A percentile compares a stretch with the other conserved stretches of the same genome.
Conservation (phyloP, 2,797 vertebrate species). For the Ceryle rudis region DNA sequence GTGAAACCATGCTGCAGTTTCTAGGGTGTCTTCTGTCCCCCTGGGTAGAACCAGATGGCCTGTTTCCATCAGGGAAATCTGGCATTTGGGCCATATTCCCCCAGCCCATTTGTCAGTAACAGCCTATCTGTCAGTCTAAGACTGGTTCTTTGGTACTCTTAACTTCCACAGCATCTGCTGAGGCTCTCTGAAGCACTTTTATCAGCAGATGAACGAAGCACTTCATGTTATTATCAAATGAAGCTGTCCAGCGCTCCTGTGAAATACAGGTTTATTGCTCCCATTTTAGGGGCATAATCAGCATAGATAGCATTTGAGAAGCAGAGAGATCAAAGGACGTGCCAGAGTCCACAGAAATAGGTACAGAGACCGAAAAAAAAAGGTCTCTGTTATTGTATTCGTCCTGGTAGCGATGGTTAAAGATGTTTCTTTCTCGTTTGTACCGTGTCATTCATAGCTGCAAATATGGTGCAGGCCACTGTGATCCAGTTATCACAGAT, state of each 20-base stretch:
- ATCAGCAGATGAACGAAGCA: not conserved
- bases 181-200: not conserved
- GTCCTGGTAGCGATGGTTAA: not conserved
- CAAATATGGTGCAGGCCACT: not conserved
- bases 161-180: not conserved
- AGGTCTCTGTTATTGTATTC: not conserved
- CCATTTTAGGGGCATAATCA: not conserved
- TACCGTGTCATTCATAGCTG: not conserved
- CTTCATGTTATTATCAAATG: not conserved
- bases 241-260: not conserved
- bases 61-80: not conserved
- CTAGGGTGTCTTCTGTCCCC: not conserved
- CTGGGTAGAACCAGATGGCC: not conserved
- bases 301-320: not conserved
- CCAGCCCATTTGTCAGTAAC: accelerated
- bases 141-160: not conserved
- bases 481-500: not conserved
- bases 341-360: not conserved
- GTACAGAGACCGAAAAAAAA: not conserved
- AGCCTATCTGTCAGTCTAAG: not conserved
- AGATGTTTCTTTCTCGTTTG: not conserved
- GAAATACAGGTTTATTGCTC: not conserved
- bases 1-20: not conserved
- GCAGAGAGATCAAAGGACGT: not conserved
- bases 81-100: not conserved